These are phyloP conservation scores for Rhyzopertha dominica DNA, from an alignment of 1,140 invertebrate species.

Conservation along the genomic window DNA sequence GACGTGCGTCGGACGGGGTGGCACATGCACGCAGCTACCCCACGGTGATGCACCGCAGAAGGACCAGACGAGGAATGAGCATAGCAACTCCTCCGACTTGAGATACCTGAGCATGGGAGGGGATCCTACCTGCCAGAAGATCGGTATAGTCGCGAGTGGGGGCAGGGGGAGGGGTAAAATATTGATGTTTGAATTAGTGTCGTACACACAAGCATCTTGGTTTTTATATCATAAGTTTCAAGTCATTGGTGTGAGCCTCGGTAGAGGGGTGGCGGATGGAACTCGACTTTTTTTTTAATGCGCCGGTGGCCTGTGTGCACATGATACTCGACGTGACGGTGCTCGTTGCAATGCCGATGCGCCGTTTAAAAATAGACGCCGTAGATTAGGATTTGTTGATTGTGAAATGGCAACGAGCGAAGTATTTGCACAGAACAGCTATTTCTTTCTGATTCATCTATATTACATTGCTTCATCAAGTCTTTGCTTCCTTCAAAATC, in stretches of 20 bases:
- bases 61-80: constrained; percentile 30
- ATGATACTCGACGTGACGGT: neutral
- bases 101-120: constrained; percentile 23
- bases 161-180: constrained; percentile 30
- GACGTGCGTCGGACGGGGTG: constrained; percentile 5
- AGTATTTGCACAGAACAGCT: neutral
- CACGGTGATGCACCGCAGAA: constrained; percentile 18
- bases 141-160: constrained; percentile 23
- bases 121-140: constrained; percentile 25
- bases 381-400: constrained; percentile 1
- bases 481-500: no score
- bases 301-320: no score
- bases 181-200: constrained; percentile 41
- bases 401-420: neutral
- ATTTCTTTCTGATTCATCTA: no score
- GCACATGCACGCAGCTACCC: neutral
- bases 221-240: constrained; percentile 33
- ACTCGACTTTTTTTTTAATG: no score
- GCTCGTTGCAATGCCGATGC: neutral
- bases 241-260: constrained; percentile 34
- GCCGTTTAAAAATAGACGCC: neutral
- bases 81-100: constrained; percentile 29
- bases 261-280: constrained; percentile 14
- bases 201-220: constrained; percentile 28
- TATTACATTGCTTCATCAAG: no score